A percentile compares a stretch with the other conserved stretches of the same genome.
Conservation (phyloP, 2,113 vertebrate species). For the Scomber colias region DNA sequence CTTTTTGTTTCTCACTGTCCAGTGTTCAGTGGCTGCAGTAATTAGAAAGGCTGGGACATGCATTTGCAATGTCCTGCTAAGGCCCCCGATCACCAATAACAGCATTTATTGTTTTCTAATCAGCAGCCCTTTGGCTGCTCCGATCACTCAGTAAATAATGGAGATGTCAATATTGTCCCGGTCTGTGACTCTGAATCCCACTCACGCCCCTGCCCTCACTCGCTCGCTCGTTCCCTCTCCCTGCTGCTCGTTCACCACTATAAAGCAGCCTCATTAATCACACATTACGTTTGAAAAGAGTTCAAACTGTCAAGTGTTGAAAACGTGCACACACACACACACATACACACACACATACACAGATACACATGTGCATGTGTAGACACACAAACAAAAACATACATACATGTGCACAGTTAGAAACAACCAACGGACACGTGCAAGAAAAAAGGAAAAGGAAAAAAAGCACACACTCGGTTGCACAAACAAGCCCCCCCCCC, state of each 20-base stretch:
- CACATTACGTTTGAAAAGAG: constrained; percentile 80
- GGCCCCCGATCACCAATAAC: constrained; percentile 82
- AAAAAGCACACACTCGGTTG: background rate
- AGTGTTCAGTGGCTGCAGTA: constrained; percentile 76
- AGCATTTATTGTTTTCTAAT: constrained; percentile 88
- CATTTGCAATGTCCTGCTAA: constrained; percentile 80
- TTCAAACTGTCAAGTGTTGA: constrained; percentile 77
- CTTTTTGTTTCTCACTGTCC: constrained; percentile 76
- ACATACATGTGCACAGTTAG: background rate
- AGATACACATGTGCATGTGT: background rate
- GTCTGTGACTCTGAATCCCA: constrained; percentile 77
- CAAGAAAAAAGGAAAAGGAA: background rate
- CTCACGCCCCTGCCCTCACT: constrained; percentile 44
- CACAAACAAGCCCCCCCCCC: background rate
- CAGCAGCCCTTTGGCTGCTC: constrained; percentile 84
- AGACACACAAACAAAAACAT: constrained; percentile 5
- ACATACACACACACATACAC: constrained; percentile 1
- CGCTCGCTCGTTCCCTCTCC: constrained; percentile 32
- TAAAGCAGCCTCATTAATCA: constrained; percentile 85
- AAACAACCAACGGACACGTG: background rate
- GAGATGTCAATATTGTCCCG: constrained; percentile 85
- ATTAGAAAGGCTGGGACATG: constrained; percentile 82
- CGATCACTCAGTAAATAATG: constrained; percentile 87
- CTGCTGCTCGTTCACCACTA: constrained; percentile 63
- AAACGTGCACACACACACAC: constrained; percentile 40